Evolutionary conservation across 2,113 vertebrate species (phyloP).

Genomic region (Campylomormyrus tamandua): DNA sequence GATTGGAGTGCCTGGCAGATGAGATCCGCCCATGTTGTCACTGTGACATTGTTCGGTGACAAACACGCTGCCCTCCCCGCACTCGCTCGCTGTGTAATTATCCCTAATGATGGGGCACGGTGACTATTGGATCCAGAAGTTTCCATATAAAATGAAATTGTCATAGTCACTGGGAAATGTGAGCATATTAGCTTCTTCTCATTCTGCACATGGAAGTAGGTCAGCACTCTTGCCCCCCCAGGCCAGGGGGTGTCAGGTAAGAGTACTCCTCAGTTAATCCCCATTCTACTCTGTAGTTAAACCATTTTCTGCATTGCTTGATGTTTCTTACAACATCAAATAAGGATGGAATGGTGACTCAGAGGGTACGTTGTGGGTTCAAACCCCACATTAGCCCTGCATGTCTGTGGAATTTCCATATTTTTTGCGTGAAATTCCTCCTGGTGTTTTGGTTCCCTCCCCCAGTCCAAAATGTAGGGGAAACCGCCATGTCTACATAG

Average conservation of each 20-base stretch:
- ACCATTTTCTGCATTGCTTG: neutral
- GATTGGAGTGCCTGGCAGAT: neutral
- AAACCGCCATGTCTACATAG: neutral
- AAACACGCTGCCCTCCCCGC: neutral
- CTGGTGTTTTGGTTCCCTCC: neutral
- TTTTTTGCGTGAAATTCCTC: neutral
- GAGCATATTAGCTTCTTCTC: neutral
- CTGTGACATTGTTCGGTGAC: neutral
- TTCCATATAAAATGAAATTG: neutral
- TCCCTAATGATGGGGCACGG: constrained; percentile 7
- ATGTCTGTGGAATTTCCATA: neutral
- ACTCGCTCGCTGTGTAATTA: neutral
- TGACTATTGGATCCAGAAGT: neutral
- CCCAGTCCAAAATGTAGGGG: neutral
- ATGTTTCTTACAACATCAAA: neutral
- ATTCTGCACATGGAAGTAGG: neutral
- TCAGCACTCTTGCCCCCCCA: neutral
- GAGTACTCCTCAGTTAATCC: neutral
- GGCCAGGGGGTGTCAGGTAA: neutral
- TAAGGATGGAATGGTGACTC: neutral
- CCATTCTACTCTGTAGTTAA: neutral
- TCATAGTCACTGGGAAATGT: constrained; percentile 3
- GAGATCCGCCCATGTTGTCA: neutral
- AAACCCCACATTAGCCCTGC: neutral
- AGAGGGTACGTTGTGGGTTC: neutral